Evolutionary conservation across 2,797 vertebrate species (phyloP), one percentile per base, ranked within the genome.

Genomic region (Hydrolagus colliei): DNA sequence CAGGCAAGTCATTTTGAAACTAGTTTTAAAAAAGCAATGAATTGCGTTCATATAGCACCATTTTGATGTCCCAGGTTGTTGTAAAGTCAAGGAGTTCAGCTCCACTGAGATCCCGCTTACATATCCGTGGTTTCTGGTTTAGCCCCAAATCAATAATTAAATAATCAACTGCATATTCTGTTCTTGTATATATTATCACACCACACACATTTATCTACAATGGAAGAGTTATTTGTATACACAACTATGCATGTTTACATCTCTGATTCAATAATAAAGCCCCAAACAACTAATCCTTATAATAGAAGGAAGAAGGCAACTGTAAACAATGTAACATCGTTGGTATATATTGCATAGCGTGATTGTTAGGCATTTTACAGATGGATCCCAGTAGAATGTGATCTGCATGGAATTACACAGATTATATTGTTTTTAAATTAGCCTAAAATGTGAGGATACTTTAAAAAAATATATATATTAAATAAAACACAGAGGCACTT

Each of bases 381-480:
- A 52, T 61, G 52, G n/a, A 63, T 79, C 61, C 61, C 41, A 62
- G 10, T 63, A 11, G 77, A 77, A 77, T 77, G 61, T 79, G 76
- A 79, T 78, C 76, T 61, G 76, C 76, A 61, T 78, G 35, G 59
- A 13, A 79, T 79, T 79, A 65, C 77, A 9, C 13, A 27, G 77
- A 63, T 80, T 80, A 80, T 67, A 27, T 22, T 27, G 5, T 80
- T 22, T 80, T 80, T 65, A 80, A 80, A 20, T 80, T 65, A 80
- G 62, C 78, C 67, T 77, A 61, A 61, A 59, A 77, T 77, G 75
- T 59, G n/a, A 65, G 62, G 8, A 6, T 52, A 52, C 41, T 52
- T 79, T 80, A 59, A 79, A 65, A 59, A 79, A 65, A 80, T 32
- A 35, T 32, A 80, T 18, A 13, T 63, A 80, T 67, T 0, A 63